Conservation (phyloP, 2,113 vertebrate species). For the Ictalurus punctatus region DNA sequence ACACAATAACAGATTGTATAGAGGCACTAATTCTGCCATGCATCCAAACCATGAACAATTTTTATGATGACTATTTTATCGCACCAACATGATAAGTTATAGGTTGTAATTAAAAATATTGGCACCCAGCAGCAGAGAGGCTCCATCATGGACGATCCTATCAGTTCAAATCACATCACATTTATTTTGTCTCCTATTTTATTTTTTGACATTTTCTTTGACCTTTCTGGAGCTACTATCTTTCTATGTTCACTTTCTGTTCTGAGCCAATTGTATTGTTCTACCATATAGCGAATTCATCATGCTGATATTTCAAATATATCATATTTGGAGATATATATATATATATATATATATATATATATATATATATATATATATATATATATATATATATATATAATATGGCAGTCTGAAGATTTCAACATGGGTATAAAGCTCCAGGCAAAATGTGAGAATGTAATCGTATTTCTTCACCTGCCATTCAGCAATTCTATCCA, state of each 20-base stretch:
- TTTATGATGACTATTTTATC: background rate
- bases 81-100: background rate
- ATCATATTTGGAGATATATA: constrained; percentile 4
- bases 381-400: too few relatives aligned
- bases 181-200: constrained; percentile 15
- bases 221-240: constrained; percentile 39
- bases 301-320: constrained; percentile 9
- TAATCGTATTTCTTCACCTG: constrained; percentile 27
- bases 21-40: background rate
- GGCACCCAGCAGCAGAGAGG: background rate
- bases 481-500: constrained; percentile 9
- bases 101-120: constrained; percentile 6
- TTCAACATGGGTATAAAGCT: background rate
- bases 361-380: too few relatives aligned
- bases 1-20: background rate
- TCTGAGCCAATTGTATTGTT: constrained; percentile 23
- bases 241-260: background rate
- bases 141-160: background rate
- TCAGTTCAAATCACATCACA: constrained; percentile 7
- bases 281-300: constrained; percentile 8
- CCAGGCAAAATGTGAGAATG: constrained; percentile 12
- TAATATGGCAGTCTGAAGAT: background rate
- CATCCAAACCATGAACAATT: background rate
- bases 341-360: too few relatives aligned
- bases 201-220: constrained; percentile 49